Conservation (phyloP, 2,797 vertebrate species). For the Enteromius viviparus region DNA sequence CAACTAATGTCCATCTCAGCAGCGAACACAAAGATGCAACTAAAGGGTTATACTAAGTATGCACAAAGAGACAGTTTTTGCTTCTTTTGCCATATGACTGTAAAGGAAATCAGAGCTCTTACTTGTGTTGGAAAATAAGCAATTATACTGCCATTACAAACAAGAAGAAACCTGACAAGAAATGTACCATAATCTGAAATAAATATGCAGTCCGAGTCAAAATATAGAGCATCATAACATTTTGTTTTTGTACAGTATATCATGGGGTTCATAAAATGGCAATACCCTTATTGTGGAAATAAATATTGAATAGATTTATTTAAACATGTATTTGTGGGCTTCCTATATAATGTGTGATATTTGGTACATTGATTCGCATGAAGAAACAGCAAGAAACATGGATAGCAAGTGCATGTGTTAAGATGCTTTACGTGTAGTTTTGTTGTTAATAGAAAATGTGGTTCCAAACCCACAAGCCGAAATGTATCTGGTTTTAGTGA, state of each 20-base stretch:
- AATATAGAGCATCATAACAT: not conserved
- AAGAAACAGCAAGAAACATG: not conserved
- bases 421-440: conserved; percentile 47
- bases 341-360: conserved; percentile 42
- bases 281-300: conserved; percentile 6
- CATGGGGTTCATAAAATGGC: not conserved
- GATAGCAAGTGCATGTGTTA: conserved; percentile 8
- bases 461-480: conserved; percentile 9
- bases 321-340: conserved; percentile 1
- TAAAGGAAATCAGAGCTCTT: conserved; percentile 25
- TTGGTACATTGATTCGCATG: conserved; percentile 15
- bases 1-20: conserved; percentile 37
- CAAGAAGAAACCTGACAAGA: conserved; percentile 11
- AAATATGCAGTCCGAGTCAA: not conserved
- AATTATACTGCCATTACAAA: conserved; percentile 30
- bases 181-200: not conserved
- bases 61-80: not conserved
- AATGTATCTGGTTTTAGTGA: conserved; percentile 47
- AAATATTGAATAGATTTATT: not conserved
- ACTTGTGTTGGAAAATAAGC: conserved; percentile 17
- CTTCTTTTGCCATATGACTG: conserved; percentile 27
- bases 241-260: not conserved
- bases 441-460: conserved; percentile 25
- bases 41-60: conserved; percentile 16
- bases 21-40: conserved; percentile 52